Evolutionary conservation across 1,140 invertebrate genomes (phyloP).

Genomic region (Wasmannia auropunctata): DNA sequence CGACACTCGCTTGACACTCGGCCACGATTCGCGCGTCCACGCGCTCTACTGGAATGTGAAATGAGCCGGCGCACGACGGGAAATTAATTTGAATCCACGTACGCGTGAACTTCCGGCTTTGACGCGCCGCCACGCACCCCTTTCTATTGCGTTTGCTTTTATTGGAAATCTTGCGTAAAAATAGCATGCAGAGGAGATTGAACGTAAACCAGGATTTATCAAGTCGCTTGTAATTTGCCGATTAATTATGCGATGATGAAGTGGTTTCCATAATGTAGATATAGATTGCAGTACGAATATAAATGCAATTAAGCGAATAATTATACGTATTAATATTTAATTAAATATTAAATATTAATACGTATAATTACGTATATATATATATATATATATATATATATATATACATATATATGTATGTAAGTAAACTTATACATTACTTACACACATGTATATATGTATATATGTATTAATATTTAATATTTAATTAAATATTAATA

Average conservation of each 20-base stretch:
- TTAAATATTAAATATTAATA: slow-evolving; percentile 34
- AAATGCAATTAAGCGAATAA: slow-evolving; percentile 17
- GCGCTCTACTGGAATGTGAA: slow-evolving; percentile 74
- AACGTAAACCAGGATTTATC: background rate
- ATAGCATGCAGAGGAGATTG: background rate
- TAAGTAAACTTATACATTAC: too few relatives aligned
- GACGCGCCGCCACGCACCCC: slow-evolving; percentile 30
- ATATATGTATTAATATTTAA: slow-evolving; percentile 20
- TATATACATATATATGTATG: too few relatives aligned
- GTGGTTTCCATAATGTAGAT: background rate
- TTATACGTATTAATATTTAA: slow-evolving; percentile 16
- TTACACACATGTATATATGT: background rate
- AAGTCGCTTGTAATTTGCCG: background rate
- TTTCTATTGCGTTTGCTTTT: background rate
- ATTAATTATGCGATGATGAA: slow-evolving; percentile 23
- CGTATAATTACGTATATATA: background rate
- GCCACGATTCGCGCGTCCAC: slow-evolving; percentile 28
- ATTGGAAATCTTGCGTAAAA: slow-evolving; percentile 23
- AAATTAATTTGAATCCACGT: slow-evolving; percentile 78
- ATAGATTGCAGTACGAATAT: background rate
- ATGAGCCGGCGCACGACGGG: slow-evolving; percentile 69
- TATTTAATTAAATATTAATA: slow-evolving; percentile 30
- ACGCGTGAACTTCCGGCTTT: slow-evolving; percentile 66
- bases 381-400: too few relatives aligned
- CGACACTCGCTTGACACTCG: slow-evolving; percentile 45